Conservation (phyloP, 2,113 vertebrate species). For the Drymodes brunneopygia region DNA sequence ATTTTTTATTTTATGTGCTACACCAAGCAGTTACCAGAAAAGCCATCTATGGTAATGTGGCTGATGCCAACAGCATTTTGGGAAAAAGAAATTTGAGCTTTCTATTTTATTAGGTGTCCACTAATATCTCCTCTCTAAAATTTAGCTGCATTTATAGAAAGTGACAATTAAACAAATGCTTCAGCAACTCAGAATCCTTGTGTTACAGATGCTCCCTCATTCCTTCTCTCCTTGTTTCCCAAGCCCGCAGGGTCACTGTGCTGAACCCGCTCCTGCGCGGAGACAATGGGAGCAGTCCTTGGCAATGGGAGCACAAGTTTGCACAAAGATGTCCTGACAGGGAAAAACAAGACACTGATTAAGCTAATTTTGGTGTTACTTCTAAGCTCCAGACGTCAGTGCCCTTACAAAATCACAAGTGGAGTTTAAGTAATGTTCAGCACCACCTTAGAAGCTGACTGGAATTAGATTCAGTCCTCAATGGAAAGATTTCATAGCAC, state of each 20-base stretch:
- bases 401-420: not conserved
- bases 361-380: not conserved
- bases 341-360: not conserved
- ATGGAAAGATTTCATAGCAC: not conserved
- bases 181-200: not conserved
- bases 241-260: not conserved
- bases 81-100: not conserved
- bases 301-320: not conserved
- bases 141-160: not conserved
- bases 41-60: not conserved
- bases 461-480: not conserved
- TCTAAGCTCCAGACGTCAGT: not conserved
- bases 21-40: not conserved
- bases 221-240: not conserved
- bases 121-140: not conserved
- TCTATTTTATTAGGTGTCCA: not conserved
- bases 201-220: not conserved
- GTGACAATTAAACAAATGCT: not conserved
- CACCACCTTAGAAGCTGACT: not conserved
- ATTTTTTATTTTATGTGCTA: not conserved
- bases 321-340: not conserved
- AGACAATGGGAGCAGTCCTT: not conserved
- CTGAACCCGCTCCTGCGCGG: rapidly evolving
- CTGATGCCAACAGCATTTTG: rapidly evolving
- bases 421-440: not conserved